Evolutionary conservation across 1,140 invertebrate genomes (phyloP), one percentile per base, ranked within the genome.

Genomic region (Orchestia grillus): DNA sequence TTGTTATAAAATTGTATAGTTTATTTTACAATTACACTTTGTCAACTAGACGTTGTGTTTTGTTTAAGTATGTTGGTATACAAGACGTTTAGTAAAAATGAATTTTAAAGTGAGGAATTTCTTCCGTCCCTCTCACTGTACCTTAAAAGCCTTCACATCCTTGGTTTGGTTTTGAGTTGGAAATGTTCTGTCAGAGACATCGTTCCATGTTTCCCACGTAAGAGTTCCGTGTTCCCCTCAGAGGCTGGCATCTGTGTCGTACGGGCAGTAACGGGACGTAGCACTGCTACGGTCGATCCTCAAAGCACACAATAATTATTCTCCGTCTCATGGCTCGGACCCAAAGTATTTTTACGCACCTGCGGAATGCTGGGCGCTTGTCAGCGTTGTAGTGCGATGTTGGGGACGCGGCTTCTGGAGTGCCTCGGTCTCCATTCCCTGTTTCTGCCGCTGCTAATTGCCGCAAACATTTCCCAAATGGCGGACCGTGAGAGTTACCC

Each of bases 311-410:
- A 36, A 77, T 77, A 77, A 77, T 77, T 77, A 77, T 77, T 36
- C 62, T 77, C 62, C 62, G 1, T 77, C 28, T 1, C 62, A 28
- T 36, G 28, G 62, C 62, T 42, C 42, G 11, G 88, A 44, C 3
- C 15, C 11, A 41, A 90, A 28, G 87, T 16, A 90, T 42, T 90
- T 90, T 90, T 41, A 42, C n/a, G 88, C 41, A 19, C n/a, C 88
- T 42, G 88, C 42, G 88, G 88, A 90, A 90, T 90, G 88, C 88
- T 90, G 8, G 88, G 88, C 28, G 42, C 41, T 90, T 90, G 88
- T 90, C 88, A 44, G 41, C 41, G 41, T 90, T 90, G 88, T 44
- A 90, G 42, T 15, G 15, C 88, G n/a, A 44, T 90, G 88, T 90
- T 42, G 88, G 88, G 43, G 88, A 16, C 88, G 11, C 41, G 0